These are phyloP conservation scores for Thaumatotibia leucotreta DNA, from an alignment of 1,140 invertebrate genomes.

Conservation along the genomic window DNA sequence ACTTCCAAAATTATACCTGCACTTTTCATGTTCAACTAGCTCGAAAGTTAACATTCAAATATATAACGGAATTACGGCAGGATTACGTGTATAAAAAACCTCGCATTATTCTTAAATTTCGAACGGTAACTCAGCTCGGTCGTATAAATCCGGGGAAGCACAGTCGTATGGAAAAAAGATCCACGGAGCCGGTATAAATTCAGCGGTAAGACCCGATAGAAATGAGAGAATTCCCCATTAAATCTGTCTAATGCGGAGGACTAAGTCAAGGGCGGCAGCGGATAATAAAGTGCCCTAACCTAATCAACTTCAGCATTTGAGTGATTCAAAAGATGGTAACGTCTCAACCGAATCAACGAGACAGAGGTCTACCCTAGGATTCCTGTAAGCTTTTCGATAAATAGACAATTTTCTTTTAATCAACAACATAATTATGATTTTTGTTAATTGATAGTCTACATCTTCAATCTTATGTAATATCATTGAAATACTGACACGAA, in stretches of 20 bases:
- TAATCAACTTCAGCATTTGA: no score
- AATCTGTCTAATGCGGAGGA: conserved; percentile 41
- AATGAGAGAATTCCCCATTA: conserved; percentile 59
- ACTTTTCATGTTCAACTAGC: neutral
- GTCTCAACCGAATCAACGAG: no score
- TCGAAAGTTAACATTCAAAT: neutral
- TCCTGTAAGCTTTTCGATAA: no score
- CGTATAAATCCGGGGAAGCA: conserved; percentile 47
- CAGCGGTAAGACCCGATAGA: conserved; percentile 55
- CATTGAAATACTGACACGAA: no score
- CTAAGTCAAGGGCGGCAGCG: neutral
- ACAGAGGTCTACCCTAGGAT: no score
- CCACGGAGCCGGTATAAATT: conserved; percentile 45
- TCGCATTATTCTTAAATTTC: conserved; percentile 16
- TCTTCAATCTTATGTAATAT: no score
- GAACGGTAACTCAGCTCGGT: conserved; percentile 4
- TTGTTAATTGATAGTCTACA: no score
- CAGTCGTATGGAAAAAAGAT: conserved; percentile 58
- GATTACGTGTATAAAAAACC: conserved; percentile 9
- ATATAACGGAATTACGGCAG: neutral
- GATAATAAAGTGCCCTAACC: no score
- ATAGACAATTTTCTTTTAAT: no score
- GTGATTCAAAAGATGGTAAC: no score
- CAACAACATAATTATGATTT: no score
- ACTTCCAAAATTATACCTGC: no score